These are phyloP conservation scores for Ammodytes marinus DNA, from an alignment of 2,113 vertebrate genomes.

Conservation along the genomic window DNA sequence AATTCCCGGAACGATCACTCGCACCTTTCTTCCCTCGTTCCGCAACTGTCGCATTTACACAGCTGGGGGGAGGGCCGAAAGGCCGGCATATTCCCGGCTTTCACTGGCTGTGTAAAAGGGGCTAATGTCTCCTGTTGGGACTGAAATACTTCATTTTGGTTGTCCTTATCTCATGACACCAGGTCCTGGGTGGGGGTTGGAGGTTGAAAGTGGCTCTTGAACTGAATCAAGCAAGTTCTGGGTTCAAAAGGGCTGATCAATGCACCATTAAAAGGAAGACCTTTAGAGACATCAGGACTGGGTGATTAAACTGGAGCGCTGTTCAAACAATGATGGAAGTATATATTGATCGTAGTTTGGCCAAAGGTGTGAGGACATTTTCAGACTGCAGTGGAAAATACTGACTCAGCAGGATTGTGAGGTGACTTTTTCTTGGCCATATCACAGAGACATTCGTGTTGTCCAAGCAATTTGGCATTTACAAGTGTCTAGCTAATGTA, in stretches of 20 bases:
- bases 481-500: conserved; percentile 31
- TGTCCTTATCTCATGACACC: conserved; percentile 1
- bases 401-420: conserved; percentile 46
- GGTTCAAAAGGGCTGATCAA: conserved; percentile 43
- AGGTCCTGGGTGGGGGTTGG: not conserved
- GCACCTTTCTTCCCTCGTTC: too few species aligned
- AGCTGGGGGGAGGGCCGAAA: too few species aligned
- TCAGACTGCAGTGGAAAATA: conserved; percentile 23
- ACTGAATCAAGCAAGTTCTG: conserved; percentile 9
- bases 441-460: not conserved
- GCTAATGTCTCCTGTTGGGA: not conserved
- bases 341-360: conserved; percentile 66
- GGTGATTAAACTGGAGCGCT: conserved; percentile 57
- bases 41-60: too few species aligned
- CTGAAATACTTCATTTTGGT: conserved; percentile 8
- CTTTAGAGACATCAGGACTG: conserved; percentile 45
- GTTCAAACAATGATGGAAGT: conserved; percentile 55
- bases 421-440: conserved; percentile 69
- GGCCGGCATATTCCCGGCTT: too few species aligned
- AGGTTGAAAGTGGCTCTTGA: conserved; percentile 21
- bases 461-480: conserved; percentile 53
- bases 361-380: conserved; percentile 50
- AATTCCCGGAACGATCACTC: too few species aligned
- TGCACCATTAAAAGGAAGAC: conserved; percentile 27
- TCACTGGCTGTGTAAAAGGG: too few species aligned